Conservation (phyloP, 2,113 vertebrate species). For the Mus musculus region GRCm39 chr19:28306001-28306500, state of each 20-base stretch:
- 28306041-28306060: constrained; percentile 66
- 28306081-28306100: constrained; percentile 73
- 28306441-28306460: constrained; percentile 66
- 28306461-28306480: constrained; percentile 70
- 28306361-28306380: constrained; percentile 64
- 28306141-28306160: constrained; percentile 79
- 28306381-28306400: constrained; percentile 70
- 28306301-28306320: constrained; percentile 78
- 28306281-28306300: constrained; percentile 75
- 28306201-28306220: constrained; percentile 83
- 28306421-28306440: constrained; percentile 55
- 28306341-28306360: constrained; percentile 76
- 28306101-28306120: constrained; percentile 72
- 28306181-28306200: constrained; percentile 81
- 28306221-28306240: constrained; percentile 81
- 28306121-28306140: constrained; percentile 70
- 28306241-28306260: constrained; percentile 82
- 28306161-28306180: constrained; percentile 79
- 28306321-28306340: constrained; percentile 46
- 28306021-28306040: constrained; percentile 68
- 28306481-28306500: constrained; percentile 69
- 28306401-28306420: constrained; percentile 57
- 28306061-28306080: constrained; percentile 66
- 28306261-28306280: constrained; percentile 74
- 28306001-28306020: constrained; percentile 58